phyloP scores from a whole-genome alignment of 2,113 vertebrate species.

The Leptodactylus fuscus region DNA sequence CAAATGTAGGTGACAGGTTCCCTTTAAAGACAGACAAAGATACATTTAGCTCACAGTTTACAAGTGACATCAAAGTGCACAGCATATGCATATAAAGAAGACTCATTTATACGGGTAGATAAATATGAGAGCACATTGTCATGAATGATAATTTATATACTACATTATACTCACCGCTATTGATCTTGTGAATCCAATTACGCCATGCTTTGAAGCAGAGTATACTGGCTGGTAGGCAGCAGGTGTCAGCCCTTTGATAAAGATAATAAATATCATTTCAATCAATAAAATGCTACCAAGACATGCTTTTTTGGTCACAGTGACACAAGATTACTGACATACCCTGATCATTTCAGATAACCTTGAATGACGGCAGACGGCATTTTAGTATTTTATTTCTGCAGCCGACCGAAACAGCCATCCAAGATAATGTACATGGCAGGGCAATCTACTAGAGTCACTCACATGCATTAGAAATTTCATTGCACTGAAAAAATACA shows the following conservation, averaged over 20 bases:
- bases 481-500: not conserved
- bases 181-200: constrained; percentile 93
- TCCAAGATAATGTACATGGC: not conserved
- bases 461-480: not conserved
- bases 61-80: not conserved
- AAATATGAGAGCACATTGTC: not conserved
- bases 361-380: constrained; percentile 1
- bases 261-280: constrained; percentile 59
- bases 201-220: constrained; percentile 93
- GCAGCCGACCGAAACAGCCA: not conserved
- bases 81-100: not conserved
- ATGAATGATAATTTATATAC: constrained; percentile 10
- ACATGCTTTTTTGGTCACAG: constrained; percentile 9
- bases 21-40: too few species aligned
- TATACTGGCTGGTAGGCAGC: constrained; percentile 94
- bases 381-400: not conserved
- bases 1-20: too few species aligned
- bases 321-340: not conserved
- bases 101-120: not conserved
- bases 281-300: constrained; percentile 29
- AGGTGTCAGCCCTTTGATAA: constrained; percentile 86
- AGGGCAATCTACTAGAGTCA: not conserved
- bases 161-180: constrained; percentile 83
- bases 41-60: too few species aligned
- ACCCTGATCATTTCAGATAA: not conserved